Conservation (phyloP, 1,140 invertebrate species). For the Camponotus vicinus region DNA sequence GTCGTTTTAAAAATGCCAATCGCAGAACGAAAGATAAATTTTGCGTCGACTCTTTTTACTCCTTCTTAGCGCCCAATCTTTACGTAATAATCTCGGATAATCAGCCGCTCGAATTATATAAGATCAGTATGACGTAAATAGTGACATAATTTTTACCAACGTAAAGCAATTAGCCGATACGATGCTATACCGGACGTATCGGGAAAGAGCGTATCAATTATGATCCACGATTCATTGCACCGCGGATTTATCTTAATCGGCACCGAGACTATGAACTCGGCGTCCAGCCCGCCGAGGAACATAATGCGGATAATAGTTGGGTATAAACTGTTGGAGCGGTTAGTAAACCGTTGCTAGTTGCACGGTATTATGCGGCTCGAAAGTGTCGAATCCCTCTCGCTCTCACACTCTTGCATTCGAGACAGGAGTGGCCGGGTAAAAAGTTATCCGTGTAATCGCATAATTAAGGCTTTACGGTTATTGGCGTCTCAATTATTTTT, state of each 20-base stretch:
- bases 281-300: slow-evolving; percentile 16
- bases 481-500: slow-evolving; percentile 26
- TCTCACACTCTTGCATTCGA: background rate
- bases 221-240: slow-evolving; percentile 55
- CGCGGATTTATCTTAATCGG: slow-evolving; percentile 58
- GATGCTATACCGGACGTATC: slow-evolving; percentile 33
- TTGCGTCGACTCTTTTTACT: background rate
- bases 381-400: slow-evolving; percentile 41
- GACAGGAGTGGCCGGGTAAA: slow-evolving; percentile 7
- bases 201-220: slow-evolving; percentile 45
- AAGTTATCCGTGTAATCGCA: slow-evolving; percentile 56
- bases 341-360: slow-evolving; percentile 61
- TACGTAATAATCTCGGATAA: slow-evolving; percentile 37
- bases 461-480: slow-evolving; percentile 48
- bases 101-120: background rate
- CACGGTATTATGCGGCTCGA: slow-evolving; percentile 24
- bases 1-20: background rate
- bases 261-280: slow-evolving; percentile 40
- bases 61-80: slow-evolving; percentile 18
- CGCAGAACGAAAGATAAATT: background rate
- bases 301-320: slow-evolving; percentile 55
- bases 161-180: slow-evolving; percentile 60
- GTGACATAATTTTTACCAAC: slow-evolving; percentile 37
- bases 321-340: slow-evolving; percentile 59
- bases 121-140: slow-evolving; percentile 2